phyloP scores from a whole-genome alignment of 2,888 invertebrate species.

The Margaritifera margaritifera region DNA sequence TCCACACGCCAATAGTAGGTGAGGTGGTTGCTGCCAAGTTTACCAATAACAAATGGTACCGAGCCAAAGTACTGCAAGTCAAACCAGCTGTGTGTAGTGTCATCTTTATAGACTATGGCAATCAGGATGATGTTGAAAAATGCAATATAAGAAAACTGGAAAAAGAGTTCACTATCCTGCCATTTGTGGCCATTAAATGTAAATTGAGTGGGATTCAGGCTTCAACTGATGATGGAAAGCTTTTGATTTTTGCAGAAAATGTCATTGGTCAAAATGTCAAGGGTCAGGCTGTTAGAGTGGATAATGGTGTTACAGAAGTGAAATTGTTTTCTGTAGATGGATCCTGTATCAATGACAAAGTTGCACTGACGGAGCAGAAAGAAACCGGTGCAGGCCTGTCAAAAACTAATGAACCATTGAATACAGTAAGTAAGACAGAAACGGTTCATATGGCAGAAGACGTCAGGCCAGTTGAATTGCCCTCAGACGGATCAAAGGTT shows the following conservation, averaged over 20 bases:
- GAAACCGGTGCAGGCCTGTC: neutral
- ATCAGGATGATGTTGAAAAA: slow-evolving; percentile 36
- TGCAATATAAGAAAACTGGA: slow-evolving; percentile 37
- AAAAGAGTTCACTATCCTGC: slow-evolving; percentile 26
- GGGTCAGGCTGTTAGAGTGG: too few species aligned
- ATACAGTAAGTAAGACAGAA: neutral
- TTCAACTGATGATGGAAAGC: too few species aligned
- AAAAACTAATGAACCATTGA: neutral
- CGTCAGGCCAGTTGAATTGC: slow-evolving; percentile 6
- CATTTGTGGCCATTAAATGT: slow-evolving; percentile 48
- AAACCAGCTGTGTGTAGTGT: slow-evolving; percentile 38
- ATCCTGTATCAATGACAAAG: slow-evolving; percentile 4
- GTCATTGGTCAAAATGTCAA: too few species aligned
- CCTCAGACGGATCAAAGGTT: slow-evolving; percentile 15
- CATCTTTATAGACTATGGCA: slow-evolving; percentile 68
- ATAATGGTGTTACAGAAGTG: too few species aligned
- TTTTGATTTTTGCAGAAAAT: too few species aligned
- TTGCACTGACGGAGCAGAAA: neutral
- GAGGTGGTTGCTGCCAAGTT: slow-evolving; percentile 41
- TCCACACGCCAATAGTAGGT: slow-evolving; percentile 30
- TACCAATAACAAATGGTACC: slow-evolving; percentile 53
- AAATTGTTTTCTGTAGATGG: neutral
- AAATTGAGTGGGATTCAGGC: slow-evolving; percentile 10
- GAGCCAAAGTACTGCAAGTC: slow-evolving; percentile 48
- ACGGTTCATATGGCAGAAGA: neutral